Base-by-base conservation (phyloP, 1,140 invertebrate genomes). In the Calliopsis andreniformis region DNA sequence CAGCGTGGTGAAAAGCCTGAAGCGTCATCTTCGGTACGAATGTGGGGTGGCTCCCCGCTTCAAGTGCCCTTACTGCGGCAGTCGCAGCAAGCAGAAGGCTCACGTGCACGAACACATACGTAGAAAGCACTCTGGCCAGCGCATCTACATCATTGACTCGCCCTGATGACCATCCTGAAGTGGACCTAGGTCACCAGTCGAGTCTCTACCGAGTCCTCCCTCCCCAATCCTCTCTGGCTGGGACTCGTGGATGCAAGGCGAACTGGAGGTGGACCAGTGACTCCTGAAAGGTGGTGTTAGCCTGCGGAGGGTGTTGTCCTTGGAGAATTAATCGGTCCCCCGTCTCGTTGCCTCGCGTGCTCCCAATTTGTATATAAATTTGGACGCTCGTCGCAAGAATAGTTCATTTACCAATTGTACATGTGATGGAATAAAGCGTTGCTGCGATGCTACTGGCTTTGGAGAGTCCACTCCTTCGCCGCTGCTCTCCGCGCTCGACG, bases 21-120 rank as follows among this genome's bases (percentile, higher is more conserved):
- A 92, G 61, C 90, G 94, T 6, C 95, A 95, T 78, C 91, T 95
- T 68, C 93, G 93, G 56, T 95, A 95, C 82, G 94, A 95, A 79
- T 95, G 95, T 82, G 94, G 95, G 23, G 90, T 94, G 55, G 93
- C 92, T 69, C 94, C 94, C 0, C 92, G 91, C 71, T 94, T 93
- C 78, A 89, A 91, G 61, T 95, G 94, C 79, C 92, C 92, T 8
- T 92, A 93, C 76, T 95, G 94, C 84, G 90, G 93, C 76, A 92
- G 92, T 49, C 92, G 92, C 56, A 94, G 93, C 64, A 94, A 94
- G 83, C 93, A 93, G 67, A 93, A 92, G 86, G 92, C 93, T 58
- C 93, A 93, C 85, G 91, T 94, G 63, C 92, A 92, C 71, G 88
- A 93, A 77, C 93, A 93, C 70, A 93, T 93, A 62, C 80, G 85